Evolutionary conservation across 2,888 invertebrate genomes (phyloP).

Genomic region (Apocheima hispidaria): DNA sequence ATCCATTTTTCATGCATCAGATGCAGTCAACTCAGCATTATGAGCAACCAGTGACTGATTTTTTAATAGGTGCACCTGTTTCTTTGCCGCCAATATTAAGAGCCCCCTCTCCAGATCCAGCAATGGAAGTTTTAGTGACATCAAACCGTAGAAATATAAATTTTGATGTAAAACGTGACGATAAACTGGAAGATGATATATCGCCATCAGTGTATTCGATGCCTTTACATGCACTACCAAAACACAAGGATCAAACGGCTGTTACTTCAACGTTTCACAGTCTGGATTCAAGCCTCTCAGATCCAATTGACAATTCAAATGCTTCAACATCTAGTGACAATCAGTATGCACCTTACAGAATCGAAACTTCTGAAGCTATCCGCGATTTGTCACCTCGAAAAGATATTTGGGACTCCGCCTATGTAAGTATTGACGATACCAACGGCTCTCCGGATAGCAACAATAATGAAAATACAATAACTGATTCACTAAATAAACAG

Average conservation of each 20-base stretch:
- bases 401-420: constrained; percentile 84
- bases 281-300: constrained; percentile 63
- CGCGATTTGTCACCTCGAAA: constrained; percentile 67
- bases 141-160: constrained; percentile 11
- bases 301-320: constrained; percentile 57
- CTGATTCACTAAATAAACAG: constrained; percentile 62
- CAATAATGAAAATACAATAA: constrained; percentile 66
- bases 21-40: constrained; percentile 52
- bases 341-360: constrained; percentile 54
- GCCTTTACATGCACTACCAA: constrained; percentile 48
- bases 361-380: constrained; percentile 48
- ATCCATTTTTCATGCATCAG: constrained; percentile 73
- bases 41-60: constrained; percentile 66
- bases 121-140: constrained; percentile 63
- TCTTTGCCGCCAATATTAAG: constrained; percentile 74
- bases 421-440: constrained; percentile 83
- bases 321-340: constrained; percentile 54
- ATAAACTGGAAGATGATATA: constrained; percentile 41
- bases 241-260: constrained; percentile 43
- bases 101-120: constrained; percentile 66
- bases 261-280: constrained; percentile 66
- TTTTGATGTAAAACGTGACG: constrained; percentile 20
- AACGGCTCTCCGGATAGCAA: constrained; percentile 77
- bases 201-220: constrained; percentile 52
- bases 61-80: constrained; percentile 83